Base-by-base conservation (phyloP, 1,140 invertebrate genomes). In the Aphis gossypii region DNA sequence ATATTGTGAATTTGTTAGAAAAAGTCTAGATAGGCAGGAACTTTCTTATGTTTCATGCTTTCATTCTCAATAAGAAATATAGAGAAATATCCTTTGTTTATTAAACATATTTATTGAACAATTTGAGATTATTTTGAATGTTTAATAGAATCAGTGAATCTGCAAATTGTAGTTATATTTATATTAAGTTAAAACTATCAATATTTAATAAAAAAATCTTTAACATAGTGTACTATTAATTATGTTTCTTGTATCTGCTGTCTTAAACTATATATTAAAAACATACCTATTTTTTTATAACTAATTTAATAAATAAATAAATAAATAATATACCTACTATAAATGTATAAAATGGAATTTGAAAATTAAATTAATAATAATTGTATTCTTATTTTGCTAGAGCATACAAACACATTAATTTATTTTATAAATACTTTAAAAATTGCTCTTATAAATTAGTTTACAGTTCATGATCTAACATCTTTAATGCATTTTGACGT, bases 381-480 rank as follows among this genome's bases (percentile, higher is more conserved):
- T 87, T 51, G 6, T 51, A 51, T 54, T 54, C 46, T 51, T 88
- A 5, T 21, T 88, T 35, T 35, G 21, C n/a, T 88, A 9, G 46
- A 51, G 1, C 30, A 35, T 51, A 20, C n/a, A 48, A 88, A n/a
- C 18, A 30, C 14, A 87, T 30, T 0, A 44, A 48, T 44, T 18
- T 4, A 87, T 87, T 46, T 48, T 6, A 46, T n/a, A 87, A 30
- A n/a, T 30, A 46, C 30, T 46, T 46, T n/a, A 51, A 89, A 88
- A 38, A 41, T 30, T 89, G 0, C 11, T 38, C 48, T 89, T 56
- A 41, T 25, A 41, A 93, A 51, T 54, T 56, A 93, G 46, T 93
- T 93, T 93, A 83, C 82, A 84, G 51, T 93, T 84, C 51, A 41
- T 60, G 44, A 84, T 44, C 23, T 93, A 82, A 84, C 41, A 18